phyloP scores from a whole-genome alignment of 1,140 invertebrate species.

The Bombus polaris region DNA sequence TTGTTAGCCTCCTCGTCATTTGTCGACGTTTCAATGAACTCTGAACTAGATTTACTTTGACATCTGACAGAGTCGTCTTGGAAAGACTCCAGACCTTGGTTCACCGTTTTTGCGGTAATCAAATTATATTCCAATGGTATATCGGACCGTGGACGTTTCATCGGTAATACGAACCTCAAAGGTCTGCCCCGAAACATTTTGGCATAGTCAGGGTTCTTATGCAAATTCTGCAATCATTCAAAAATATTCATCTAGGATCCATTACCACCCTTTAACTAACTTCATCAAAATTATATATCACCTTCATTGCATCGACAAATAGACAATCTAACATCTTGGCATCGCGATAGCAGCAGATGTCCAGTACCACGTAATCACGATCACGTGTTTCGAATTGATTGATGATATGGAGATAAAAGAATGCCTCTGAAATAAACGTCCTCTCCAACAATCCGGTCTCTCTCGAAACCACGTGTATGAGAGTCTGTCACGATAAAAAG shows the following conservation, averaged over 20 bases:
- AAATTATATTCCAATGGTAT: conserved; percentile 78
- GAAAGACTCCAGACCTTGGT: conserved; percentile 35
- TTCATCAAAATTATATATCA: conserved; percentile 65
- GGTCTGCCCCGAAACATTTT: conserved; percentile 90
- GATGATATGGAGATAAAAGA: conserved; percentile 95
- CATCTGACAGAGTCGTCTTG: not conserved
- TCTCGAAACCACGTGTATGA: conserved; percentile 89
- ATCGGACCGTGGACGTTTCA: conserved; percentile 71
- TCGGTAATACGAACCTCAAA: conserved; percentile 88
- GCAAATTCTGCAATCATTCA: conserved; percentile 85
- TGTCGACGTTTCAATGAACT: not conserved
- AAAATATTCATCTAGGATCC: not conserved
- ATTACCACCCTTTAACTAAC: not conserved
- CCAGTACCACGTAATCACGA: conserved; percentile 88
- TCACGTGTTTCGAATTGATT: conserved; percentile 91
- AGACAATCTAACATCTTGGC: conserved; percentile 92
- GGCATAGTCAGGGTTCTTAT: conserved; percentile 90
- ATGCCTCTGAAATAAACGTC: conserved; percentile 87
- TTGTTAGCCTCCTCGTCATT: not conserved
- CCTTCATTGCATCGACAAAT: conserved; percentile 91
- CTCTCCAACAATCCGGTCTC: conserved; percentile 84
- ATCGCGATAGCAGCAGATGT: conserved; percentile 93
- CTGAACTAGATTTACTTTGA: not conserved
- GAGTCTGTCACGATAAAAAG: conserved; percentile 84
- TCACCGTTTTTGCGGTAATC: conserved; percentile 77